These are phyloP conservation scores for Schlechtendalia chinensis DNA, from an alignment of 1,140 invertebrate species.

Conservation along the genomic window DNA sequence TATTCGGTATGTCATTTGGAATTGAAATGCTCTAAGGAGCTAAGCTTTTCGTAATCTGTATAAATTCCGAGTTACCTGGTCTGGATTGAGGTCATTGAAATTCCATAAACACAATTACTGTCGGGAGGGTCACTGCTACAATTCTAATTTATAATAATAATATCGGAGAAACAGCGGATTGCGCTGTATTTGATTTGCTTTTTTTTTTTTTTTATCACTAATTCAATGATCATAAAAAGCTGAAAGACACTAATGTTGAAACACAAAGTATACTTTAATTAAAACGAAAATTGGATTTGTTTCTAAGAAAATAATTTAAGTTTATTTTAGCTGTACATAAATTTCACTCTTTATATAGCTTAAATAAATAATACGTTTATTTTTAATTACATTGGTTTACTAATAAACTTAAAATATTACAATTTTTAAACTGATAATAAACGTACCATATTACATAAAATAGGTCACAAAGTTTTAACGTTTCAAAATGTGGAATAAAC, in stretches of 20 bases:
- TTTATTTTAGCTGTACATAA: conserved; percentile 39
- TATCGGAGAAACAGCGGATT: not conserved
- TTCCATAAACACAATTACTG: not conserved
- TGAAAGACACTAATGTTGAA: conserved; percentile 2
- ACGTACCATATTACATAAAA: conserved; percentile 21
- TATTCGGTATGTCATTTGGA: conserved; percentile 26
- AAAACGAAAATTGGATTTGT: conserved; percentile 37
- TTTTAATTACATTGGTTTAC: conserved; percentile 40
- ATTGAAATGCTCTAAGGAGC: conserved; percentile 11
- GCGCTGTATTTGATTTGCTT: not conserved
- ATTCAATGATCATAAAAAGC: conserved; percentile 8
- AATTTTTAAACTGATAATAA: conserved; percentile 40
- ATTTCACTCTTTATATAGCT: conserved; percentile 31
- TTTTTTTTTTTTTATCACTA: conserved; percentile 7
- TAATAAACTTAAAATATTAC: conserved; percentile 41
- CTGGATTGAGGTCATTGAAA: not conserved
- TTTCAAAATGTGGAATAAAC: conserved; percentile 12
- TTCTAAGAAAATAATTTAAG: conserved; percentile 38
- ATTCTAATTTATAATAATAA: not conserved
- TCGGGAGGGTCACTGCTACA: not conserved
- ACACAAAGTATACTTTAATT: conserved; percentile 32
- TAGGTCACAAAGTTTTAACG: conserved; percentile 31
- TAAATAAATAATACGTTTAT: conserved; percentile 44
- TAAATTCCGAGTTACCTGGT: not conserved
- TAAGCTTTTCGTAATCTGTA: not conserved